Evolutionary conservation across 2,888 invertebrate genomes (phyloP), one percentile per base, ranked within the genome.

Genomic region (Eubasilissa splendida): DNA sequence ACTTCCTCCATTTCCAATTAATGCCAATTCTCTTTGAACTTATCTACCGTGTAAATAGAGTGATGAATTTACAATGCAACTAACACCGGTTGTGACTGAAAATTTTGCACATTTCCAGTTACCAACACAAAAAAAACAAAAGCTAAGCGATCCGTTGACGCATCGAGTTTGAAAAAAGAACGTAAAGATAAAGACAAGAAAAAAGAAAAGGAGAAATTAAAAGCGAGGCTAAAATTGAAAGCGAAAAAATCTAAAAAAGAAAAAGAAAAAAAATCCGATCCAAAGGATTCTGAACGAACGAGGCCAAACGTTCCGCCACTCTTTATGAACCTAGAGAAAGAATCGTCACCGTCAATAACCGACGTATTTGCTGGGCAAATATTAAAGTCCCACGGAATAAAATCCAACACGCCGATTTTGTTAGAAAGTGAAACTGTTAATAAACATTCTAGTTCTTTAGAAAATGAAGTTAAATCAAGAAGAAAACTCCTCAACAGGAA

Each of bases 321-420:
- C 56, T 86, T 90, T 0, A 82, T 83, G 82, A 83, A 82, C 71
- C 74, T 83, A 58, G 83, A 80, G 59, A 80, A 84, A 82, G 88
- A 88, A 78, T 89, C 90, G 4, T 90, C 91, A 77, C 90, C 90
- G 3, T 92, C 92, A 11, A 93, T 93, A 56, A 92, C 92, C 0
- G 93, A 93, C 86, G 91, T 92, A 0, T 92, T 93, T 86, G 93
- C 93, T 9, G 93, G 92, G n/a, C 92, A 92, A 84, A 90, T 93
- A 74, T 86, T 93, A 33, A 91, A 91, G 82, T 89, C 89, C 82
- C 90, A 90, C 86, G 90, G 90, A 0, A 88, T 90, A 31, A 86
- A 85, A 14, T 58, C 65, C 5, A 80, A 66, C 31, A 22, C 76
- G 7, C 83, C 82, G 84, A 11, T 53, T 11, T 56, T 42, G 22